A percentile compares a stretch with the other conserved stretches of the same genome.
These are phyloP conservation scores for Bolinopsis microptera DNA, from an alignment of 37 sponge, comb jelly and placozoan genomes.

Conservation along the genomic window DNA sequence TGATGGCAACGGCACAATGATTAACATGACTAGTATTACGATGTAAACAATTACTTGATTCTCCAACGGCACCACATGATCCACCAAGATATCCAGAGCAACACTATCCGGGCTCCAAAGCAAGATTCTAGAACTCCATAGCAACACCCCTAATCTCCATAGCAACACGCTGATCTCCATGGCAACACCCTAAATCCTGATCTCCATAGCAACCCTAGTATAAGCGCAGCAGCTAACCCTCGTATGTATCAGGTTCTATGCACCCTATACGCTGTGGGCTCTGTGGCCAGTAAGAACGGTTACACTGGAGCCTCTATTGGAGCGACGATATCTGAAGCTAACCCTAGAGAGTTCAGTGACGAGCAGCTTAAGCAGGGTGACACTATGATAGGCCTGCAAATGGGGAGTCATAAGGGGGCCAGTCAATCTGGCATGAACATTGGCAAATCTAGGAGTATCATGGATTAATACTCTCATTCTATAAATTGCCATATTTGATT, in stretches of 20 bases:
- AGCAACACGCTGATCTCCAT: too few relatives aligned
- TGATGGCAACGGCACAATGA: not conserved
- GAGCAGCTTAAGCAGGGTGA: constrained; percentile 78
- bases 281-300: constrained; percentile 66
- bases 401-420: constrained; percentile 90
- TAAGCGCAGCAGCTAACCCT: too few relatives aligned
- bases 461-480: not conserved
- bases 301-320: constrained; percentile 74
- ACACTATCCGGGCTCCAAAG: too few relatives aligned
- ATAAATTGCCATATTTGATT: too few relatives aligned
- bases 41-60: too few relatives aligned
- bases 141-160: too few relatives aligned
- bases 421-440: constrained; percentile 79
- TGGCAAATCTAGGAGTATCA: constrained; percentile 5
- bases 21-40: too few relatives aligned
- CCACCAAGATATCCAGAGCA: too few relatives aligned
- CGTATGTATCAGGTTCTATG: not conserved
- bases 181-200: too few relatives aligned
- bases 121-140: too few relatives aligned
- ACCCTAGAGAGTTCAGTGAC: constrained; percentile 77
- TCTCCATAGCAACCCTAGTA: too few relatives aligned
- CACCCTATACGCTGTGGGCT: constrained; percentile 30
- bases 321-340: constrained; percentile 74
- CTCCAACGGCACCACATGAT: too few relatives aligned
- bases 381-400: constrained; percentile 81